These are phyloP conservation scores for Buathra laborator DNA, from an alignment of 2,888 invertebrate species.

Conservation along the genomic window DNA sequence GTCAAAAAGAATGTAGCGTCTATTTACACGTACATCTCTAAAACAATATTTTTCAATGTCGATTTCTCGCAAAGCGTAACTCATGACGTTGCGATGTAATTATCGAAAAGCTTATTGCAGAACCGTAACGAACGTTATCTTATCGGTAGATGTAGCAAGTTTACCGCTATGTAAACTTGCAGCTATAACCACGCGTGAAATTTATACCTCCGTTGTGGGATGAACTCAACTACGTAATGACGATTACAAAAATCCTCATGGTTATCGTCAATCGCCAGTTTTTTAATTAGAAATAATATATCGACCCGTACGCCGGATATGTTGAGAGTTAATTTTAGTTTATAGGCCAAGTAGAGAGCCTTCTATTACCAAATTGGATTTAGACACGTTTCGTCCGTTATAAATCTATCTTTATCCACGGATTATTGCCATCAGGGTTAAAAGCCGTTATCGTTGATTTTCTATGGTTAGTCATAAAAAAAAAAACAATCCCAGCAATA, in stretches of 20 bases:
- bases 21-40: too few relatives aligned
- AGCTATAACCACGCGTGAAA: too few relatives aligned
- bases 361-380: not conserved
- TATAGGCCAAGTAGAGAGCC: conserved; percentile 28
- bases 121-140: not conserved
- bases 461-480: conserved; percentile 1
- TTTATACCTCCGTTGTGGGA: too few relatives aligned
- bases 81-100: not conserved
- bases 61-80: too few relatives aligned
- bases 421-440: not conserved
- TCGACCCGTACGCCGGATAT: not conserved
- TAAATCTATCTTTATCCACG: not conserved
- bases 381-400: not conserved
- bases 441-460: not conserved
- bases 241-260: not conserved
- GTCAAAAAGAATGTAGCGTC: too few relatives aligned
- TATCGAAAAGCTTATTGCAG: not conserved
- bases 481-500: conserved; percentile 1
- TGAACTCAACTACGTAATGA: not conserved
- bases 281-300: not conserved
- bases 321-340: conserved; percentile 56
- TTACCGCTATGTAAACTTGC: too few relatives aligned
- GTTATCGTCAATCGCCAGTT: not conserved
- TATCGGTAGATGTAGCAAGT: not conserved
- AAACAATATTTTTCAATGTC: too few relatives aligned